Evolutionary conservation across 2,113 vertebrate species (phyloP).

Genomic region (Alligator mississippiensis): DNA sequence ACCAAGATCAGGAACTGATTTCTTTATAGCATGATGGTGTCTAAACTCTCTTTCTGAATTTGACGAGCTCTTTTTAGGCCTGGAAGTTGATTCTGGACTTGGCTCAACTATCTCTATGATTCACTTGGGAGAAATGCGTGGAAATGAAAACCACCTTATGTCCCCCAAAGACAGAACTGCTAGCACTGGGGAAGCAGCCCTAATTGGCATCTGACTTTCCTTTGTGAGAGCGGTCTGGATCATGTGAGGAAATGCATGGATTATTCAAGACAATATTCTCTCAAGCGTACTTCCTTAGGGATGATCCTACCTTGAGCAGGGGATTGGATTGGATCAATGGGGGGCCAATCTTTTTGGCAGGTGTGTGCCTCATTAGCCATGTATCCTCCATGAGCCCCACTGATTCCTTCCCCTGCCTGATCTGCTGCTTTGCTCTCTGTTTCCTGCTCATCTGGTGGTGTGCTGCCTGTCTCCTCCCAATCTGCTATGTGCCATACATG

Average conservation of each 20-base stretch:
- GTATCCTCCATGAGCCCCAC: too few relatives aligned
- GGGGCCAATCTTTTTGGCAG: too few relatives aligned
- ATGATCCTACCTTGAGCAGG: too few relatives aligned
- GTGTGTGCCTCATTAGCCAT: too few relatives aligned
- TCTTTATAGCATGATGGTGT: too few relatives aligned
- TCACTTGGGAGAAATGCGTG: not conserved
- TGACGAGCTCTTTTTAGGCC: not conserved
- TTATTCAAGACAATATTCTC: not conserved
- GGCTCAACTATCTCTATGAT: not conserved
- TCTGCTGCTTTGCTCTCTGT: too few relatives aligned
- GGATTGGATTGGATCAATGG: too few relatives aligned
- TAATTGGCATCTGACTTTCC: not conserved
- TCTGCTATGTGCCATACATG: too few relatives aligned
- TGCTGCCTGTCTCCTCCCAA: too few relatives aligned
- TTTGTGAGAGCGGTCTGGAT: not conserved
- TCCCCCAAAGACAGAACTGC: not conserved
- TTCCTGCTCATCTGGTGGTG: too few relatives aligned
- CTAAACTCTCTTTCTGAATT: not conserved
- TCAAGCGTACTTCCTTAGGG: rapidly evolving
- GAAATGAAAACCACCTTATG: too few relatives aligned
- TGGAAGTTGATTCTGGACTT: not conserved
- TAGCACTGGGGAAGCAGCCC: not conserved
- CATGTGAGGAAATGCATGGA: rapidly evolving
- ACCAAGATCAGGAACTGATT: not conserved
- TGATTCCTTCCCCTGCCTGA: too few relatives aligned